Conservation (phyloP, 2,888 invertebrate species). For the Caenorhabditis parvicauda region DNA sequence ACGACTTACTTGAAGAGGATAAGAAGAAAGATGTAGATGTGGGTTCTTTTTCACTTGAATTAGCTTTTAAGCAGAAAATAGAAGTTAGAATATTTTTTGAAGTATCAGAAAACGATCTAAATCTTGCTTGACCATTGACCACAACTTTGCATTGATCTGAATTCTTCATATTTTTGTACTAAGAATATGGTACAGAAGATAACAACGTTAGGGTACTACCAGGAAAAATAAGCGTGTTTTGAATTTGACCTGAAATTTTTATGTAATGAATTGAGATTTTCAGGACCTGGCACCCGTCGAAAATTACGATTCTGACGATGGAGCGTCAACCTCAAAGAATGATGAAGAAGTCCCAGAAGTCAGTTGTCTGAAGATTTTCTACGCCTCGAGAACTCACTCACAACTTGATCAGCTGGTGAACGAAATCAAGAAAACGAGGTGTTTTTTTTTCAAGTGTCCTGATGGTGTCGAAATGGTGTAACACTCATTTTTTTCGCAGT, state of each 20-base stretch:
- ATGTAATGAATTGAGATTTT: neutral
- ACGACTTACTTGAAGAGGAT: constrained; percentile 6
- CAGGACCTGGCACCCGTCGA: constrained; percentile 58
- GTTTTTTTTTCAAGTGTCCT: neutral
- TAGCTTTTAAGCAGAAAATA: neutral
- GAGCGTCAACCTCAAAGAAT: constrained; percentile 2
- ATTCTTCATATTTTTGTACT: no score
- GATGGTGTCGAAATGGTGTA: neutral
- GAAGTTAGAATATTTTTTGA: neutral
- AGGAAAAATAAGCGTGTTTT: neutral
- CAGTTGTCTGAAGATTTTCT: constrained; percentile 71
- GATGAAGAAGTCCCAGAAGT: constrained; percentile 25
- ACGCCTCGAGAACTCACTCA: constrained; percentile 93
- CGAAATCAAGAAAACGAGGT: constrained; percentile 80
- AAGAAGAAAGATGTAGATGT: constrained; percentile 10
- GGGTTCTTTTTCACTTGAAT: neutral
- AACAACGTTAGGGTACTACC: neutral
- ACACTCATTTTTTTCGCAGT: neutral
- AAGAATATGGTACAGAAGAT: no score
- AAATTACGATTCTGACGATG: constrained; percentile 34
- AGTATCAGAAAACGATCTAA: no score
- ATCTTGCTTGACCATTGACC: no score
- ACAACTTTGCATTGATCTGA: no score
- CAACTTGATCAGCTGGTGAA: constrained; percentile 91
- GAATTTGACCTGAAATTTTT: no score